A percentile compares a stretch with the other conserved stretches of the same genome.
These are phyloP conservation scores for Pteropus rufus DNA, from an alignment of 2,797 vertebrate species.

Conservation along the genomic window DNA sequence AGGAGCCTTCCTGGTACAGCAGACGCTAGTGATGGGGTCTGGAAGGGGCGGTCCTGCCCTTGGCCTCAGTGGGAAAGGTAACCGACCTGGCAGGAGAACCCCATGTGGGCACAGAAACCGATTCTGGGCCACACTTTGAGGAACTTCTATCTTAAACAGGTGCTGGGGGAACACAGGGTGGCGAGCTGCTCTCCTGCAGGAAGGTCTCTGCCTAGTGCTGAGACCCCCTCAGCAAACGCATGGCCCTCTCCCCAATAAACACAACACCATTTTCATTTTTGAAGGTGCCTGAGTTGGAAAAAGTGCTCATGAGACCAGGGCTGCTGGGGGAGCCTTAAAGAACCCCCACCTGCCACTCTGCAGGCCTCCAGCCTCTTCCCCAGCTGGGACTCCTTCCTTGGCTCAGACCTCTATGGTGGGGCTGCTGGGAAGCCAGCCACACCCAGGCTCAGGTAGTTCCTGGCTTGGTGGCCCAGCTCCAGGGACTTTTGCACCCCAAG, in stretches of 20 bases:
- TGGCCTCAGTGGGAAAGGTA: neutral
- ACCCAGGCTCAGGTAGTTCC: neutral
- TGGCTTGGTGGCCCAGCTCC: neutral
- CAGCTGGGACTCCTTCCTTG: neutral
- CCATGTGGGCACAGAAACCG: neutral
- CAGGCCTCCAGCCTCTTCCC: neutral
- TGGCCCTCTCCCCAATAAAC: neutral
- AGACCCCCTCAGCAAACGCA: neutral
- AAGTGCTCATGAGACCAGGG: neutral
- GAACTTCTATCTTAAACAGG: neutral
- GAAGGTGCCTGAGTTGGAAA: neutral
- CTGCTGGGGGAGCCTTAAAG: neutral
- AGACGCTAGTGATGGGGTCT: neutral
- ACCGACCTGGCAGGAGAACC: neutral
- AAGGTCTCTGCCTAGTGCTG: neutral
- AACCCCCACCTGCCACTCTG: neutral
- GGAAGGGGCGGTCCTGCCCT: neutral
- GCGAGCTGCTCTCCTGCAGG: neutral
- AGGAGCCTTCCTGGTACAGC: neutral
- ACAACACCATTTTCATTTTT: neutral
- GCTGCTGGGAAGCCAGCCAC: neutral
- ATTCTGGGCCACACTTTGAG: neutral
- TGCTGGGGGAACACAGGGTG: neutral
- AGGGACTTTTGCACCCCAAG: neutral
- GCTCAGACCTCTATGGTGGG: neutral